A percentile compares a stretch with the other conserved stretches of the same genome.
phyloP scores from a whole-genome alignment of 2,797 vertebrate genomes.

The Columba guinea region DNA sequence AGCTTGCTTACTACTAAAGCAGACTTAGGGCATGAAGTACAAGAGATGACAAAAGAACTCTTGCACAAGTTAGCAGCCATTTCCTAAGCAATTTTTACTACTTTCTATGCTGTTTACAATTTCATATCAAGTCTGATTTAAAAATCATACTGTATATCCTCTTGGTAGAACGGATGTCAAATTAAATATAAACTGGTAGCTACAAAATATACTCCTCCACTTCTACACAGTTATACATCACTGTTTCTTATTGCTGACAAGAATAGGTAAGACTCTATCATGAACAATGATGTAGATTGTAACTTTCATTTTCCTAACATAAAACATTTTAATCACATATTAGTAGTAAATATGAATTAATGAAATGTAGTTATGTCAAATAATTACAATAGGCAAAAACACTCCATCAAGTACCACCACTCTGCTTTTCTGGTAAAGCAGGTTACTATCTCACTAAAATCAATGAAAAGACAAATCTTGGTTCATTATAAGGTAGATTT shows the following conservation, averaged over 20 bases:
- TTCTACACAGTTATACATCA: not conserved
- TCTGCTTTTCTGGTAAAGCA: not conserved
- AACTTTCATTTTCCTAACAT: not conserved
- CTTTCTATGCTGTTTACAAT: not conserved
- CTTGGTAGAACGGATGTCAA: not conserved
- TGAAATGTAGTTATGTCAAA: not conserved
- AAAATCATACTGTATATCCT: not conserved
- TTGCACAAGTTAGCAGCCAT: not conserved
- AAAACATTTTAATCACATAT: not conserved
- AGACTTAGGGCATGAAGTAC: not conserved
- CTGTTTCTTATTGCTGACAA: not conserved
- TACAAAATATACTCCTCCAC: not conserved
- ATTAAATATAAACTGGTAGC: not conserved
- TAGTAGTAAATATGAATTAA: not conserved
- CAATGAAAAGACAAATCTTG: not conserved
- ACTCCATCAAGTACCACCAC: not conserved
- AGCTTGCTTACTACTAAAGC: not conserved
- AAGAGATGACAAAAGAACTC: not conserved
- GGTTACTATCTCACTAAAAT: not conserved
- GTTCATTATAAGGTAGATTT: not conserved
- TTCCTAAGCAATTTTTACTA: not conserved
- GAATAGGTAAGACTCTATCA: not conserved
- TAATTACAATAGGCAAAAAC: not conserved
- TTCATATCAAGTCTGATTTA: not conserved
- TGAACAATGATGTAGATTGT: not conserved